phyloP scores from a whole-genome alignment of 2,797 vertebrate genomes.

The Falco novaeseelandiae region DNA sequence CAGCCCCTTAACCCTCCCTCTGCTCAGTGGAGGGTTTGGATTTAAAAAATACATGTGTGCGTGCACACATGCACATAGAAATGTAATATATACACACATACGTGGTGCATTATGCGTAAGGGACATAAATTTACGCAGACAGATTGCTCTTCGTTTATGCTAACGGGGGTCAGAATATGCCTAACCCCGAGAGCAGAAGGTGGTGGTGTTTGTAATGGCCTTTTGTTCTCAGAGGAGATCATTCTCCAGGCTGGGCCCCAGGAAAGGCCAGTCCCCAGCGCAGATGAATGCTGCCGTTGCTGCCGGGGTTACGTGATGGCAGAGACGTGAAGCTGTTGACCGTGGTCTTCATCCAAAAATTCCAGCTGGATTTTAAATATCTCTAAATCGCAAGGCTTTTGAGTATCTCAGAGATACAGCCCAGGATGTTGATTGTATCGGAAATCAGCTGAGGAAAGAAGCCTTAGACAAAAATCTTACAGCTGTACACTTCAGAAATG shows the following conservation, averaged over 20 bases:
- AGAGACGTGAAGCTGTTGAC: background rate
- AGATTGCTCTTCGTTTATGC: conserved; percentile 62
- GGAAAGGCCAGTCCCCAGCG: background rate
- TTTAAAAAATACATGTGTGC: background rate
- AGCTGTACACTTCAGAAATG: background rate
- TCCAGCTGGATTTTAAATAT: background rate
- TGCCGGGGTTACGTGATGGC: background rate
- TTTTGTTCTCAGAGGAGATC: conserved; percentile 56
- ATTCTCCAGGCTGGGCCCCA: conserved; percentile 47
- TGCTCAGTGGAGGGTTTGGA: background rate
- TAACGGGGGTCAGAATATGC: conserved; percentile 55
- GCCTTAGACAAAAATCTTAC: background rate
- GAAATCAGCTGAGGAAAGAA: background rate
- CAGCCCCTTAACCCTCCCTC: background rate
- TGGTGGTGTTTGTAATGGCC: conserved; percentile 65
- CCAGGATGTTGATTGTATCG: background rate
- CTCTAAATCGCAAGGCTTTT: background rate
- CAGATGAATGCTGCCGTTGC: background rate
- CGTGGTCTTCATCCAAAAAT: conserved; percentile 42
- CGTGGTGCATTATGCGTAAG: background rate
- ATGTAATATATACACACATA: background rate
- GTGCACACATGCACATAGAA: background rate
- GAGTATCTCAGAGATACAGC: background rate
- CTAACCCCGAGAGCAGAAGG: conserved; percentile 68
- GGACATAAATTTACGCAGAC: conserved; percentile 51